Evolutionary conservation across 2,113 vertebrate genomes (phyloP).

Genomic region (Miniopterus natalensis): DNA sequence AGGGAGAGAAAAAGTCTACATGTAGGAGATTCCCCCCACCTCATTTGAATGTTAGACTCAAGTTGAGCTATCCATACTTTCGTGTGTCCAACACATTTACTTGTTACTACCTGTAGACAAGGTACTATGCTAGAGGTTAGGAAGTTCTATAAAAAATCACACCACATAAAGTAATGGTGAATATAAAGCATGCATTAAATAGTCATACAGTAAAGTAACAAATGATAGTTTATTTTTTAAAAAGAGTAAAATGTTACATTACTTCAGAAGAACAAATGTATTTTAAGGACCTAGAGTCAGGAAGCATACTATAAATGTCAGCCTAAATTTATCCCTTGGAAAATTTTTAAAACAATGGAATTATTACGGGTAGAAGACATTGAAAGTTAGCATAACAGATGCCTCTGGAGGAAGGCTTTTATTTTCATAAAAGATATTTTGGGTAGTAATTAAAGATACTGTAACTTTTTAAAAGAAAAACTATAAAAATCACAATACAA

Average conservation of each 20-base stretch:
- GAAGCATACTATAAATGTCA: not conserved
- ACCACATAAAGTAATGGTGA: not conserved
- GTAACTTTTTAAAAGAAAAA: conserved; percentile 45
- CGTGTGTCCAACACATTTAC: not conserved
- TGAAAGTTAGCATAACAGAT: not conserved
- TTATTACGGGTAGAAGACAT: not conserved
- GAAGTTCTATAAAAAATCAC: not conserved
- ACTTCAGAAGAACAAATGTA: not conserved
- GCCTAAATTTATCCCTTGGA: not conserved
- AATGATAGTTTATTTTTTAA: not conserved
- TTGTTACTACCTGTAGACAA: not conserved
- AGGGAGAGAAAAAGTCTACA: not conserved
- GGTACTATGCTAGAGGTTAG: not conserved
- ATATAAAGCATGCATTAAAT: not conserved
- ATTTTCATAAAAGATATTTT: conserved; percentile 21
- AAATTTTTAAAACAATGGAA: not conserved
- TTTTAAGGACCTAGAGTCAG: not conserved
- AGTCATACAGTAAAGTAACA: conserved; percentile 37
- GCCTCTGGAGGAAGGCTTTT: not conserved
- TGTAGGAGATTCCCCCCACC: not conserved
- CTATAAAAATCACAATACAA: not conserved
- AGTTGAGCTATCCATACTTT: not conserved
- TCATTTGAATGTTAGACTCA: conserved; percentile 17
- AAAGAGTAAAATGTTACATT: not conserved
- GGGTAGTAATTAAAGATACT: conserved; percentile 47